These are phyloP conservation scores for Paedocypris sp. DNA, from an alignment of 2,113 vertebrate species.

Conservation along the genomic window DNA sequence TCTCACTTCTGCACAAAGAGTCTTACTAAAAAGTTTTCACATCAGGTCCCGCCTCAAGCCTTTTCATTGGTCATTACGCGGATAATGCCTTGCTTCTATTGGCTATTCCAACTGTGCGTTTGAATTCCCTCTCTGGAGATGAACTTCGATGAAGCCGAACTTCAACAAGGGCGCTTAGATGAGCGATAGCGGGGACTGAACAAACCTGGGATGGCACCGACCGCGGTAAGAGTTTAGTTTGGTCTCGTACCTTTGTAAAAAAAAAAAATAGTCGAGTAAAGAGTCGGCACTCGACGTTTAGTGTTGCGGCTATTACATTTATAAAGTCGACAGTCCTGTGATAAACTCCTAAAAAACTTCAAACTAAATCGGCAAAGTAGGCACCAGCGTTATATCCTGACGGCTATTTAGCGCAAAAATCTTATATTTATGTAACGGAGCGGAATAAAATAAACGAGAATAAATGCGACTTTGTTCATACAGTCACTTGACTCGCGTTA, in stretches of 20 bases:
- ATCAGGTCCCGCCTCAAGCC: slow-evolving; percentile 29
- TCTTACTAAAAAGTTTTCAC: slow-evolving; percentile 19
- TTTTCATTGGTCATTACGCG: slow-evolving; percentile 40
- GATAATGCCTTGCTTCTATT: slow-evolving; percentile 31
- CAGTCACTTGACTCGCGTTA: no score
- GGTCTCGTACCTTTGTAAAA: background rate
- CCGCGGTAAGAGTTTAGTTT: slow-evolving; percentile 21
- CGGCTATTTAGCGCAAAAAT: no score
- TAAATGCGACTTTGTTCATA: no score
- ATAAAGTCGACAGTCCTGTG: no score
- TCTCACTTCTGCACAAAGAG: slow-evolving; percentile 27
- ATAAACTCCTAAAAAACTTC: no score
- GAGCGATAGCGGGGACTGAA: slow-evolving; percentile 27
- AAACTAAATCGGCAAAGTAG: no score
- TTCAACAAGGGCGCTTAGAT: slow-evolving; percentile 28
- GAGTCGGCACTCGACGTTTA: no score
- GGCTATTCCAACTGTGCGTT: slow-evolving; percentile 35
- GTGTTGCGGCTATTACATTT: no score
- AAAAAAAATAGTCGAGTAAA: background rate
- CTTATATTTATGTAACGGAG: no score
- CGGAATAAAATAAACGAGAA: no score
- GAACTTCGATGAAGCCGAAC: slow-evolving; percentile 1
- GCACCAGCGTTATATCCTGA: no score
- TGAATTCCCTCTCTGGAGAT: slow-evolving; percentile 27
- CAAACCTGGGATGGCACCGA: slow-evolving; percentile 36